phyloP scores from a whole-genome alignment of 30 jellyfish, hydroid and myxozoan species.

The Aurelia aurita complex sp. Pacific region DNA sequence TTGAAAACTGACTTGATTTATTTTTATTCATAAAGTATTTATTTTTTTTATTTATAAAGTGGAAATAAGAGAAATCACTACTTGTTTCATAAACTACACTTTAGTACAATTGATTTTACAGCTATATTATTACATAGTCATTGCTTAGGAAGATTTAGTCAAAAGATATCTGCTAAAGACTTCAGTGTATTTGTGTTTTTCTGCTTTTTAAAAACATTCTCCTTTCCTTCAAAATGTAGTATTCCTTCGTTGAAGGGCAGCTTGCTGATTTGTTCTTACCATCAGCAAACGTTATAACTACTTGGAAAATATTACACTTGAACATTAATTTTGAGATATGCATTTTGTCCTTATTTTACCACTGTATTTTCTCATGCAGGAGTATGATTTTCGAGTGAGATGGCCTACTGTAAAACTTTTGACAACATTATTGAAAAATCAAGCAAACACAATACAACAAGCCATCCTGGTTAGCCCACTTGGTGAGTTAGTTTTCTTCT shows the following conservation, averaged over 20 bases:
- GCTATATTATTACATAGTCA: too few species aligned
- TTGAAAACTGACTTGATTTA: neutral
- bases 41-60: too few species aligned
- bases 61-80: too few species aligned
- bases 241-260: neutral
- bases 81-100: too few species aligned
- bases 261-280: neutral
- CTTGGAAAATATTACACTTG: neutral
- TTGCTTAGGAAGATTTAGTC: too few species aligned
- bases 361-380: conserved; percentile 11
- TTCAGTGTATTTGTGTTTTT: too few species aligned
- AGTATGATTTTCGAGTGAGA: conserved; percentile 88
- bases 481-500: conserved; percentile 29
- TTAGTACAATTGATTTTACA: too few species aligned
- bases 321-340: neutral
- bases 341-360: neutral
- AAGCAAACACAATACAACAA: conserved; percentile 85
- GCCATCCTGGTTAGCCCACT: conserved; percentile 87
- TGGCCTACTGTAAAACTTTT: conserved; percentile 95
- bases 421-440: conserved; percentile 68
- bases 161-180: too few species aligned
- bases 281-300: neutral
- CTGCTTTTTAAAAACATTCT: neutral
- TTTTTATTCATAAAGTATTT: too few species aligned
- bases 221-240: neutral